Evolutionary conservation across 2,888 invertebrate species (phyloP), one percentile per base, ranked within the genome.

Genomic region (Crepidodera aurea): DNA sequence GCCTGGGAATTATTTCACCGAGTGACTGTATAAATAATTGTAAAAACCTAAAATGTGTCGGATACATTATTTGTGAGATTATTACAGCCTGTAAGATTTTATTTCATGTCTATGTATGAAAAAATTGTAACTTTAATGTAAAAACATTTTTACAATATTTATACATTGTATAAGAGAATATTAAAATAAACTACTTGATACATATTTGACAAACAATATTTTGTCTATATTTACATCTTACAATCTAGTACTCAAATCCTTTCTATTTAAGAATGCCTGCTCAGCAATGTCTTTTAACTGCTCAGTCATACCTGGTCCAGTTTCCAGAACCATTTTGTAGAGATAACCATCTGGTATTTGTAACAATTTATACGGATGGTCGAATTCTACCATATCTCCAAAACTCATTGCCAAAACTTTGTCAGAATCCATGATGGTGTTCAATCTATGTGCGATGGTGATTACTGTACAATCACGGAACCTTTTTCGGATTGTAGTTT

Each of bases 381-480:
- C 93, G 32, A 89, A 87, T 79, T 96, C 94, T 0, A 88, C 86
- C 77, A 90, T 84, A 16, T 56, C 87, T 0, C 94, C 94, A 27
- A 88, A 88, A 75, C 92, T 90, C 86, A 94, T 87, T 8, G 93
- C 92, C 69, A 93, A 77, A 57, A 93, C 89, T 80, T 88, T 86
- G 81, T 93, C 91, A 12, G 54, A 55, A 51, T 65, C 51, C 56
- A 96, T 95, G 65, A 96, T 91, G 0, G 96, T 96, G 78, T 96
- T 90, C 22, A 96, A 84, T 37, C 96, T 86, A 81, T 96, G 96
- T 1, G 96, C 96, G 29, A 96, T 93, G 0, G 95, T 96, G 37
- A 96, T 80, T 4, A 96, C 94, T 0, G 95, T 94, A 79, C 93
- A 95, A 13, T 89, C 82, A n/a, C 84, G 84, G 77, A 96, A 96